A percentile compares a stretch with the other conserved stretches of the same genome.
Evolutionary conservation across 2,888 invertebrate species (phyloP).

Genomic region (Heliconius ethilla): DNA sequence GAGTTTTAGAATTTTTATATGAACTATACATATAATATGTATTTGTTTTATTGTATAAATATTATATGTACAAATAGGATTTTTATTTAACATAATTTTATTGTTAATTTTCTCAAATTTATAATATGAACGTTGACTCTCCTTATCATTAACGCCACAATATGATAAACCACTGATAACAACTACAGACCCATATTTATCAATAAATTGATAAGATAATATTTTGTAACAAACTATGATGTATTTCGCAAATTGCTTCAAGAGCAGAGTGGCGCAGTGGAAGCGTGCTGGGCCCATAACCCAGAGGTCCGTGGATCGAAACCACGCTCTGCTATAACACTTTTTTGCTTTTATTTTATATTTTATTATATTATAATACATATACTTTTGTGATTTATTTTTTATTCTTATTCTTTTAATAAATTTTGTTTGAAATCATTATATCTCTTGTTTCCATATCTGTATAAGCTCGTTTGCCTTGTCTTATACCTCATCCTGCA

Average conservation of each 20-base stretch:
- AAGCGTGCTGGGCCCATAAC: constrained; percentile 93
- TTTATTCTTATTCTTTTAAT: neutral
- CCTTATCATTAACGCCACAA: too few relatives aligned
- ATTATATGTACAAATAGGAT: too few relatives aligned
- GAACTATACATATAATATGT: too few relatives aligned
- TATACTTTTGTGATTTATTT: neutral
- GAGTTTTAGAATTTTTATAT: too few relatives aligned
- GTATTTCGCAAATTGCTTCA: neutral
- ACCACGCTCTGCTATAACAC: constrained; percentile 88
- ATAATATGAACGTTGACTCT: too few relatives aligned
- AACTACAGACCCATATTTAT: neutral
- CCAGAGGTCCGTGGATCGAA: constrained; percentile 96
- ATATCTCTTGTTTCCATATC: neutral
- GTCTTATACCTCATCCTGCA: too few relatives aligned
- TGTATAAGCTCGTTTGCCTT: neutral
- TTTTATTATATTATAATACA: neutral
- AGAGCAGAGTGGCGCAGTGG: constrained; percentile 91
- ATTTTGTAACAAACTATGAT: neutral
- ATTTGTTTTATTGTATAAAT: too few relatives aligned
- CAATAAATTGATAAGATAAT: neutral
- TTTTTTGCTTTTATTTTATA: constrained; percentile 53
- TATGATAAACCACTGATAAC: too few relatives aligned
- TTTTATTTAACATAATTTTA: too few relatives aligned
- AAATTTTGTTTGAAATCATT: neutral
- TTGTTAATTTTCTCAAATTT: too few relatives aligned